Evolutionary conservation across 2,797 vertebrate genomes (phyloP), one percentile per base, ranked within the genome.

Genomic region (Limnodromus scolopaceus): DNA sequence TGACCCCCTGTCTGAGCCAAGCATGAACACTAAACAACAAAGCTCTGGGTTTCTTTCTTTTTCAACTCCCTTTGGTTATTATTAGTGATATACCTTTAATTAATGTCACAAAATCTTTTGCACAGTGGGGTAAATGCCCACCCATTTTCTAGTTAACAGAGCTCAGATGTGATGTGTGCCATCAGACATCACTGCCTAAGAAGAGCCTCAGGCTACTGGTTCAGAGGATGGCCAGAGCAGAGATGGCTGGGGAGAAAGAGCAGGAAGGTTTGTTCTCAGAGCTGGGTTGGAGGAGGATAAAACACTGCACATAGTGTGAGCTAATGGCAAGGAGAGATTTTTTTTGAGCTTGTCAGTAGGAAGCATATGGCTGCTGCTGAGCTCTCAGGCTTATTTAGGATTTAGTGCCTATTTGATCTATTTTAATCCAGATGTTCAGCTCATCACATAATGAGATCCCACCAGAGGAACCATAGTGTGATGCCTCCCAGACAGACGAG

Each of bases 391-490:
- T 96, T 96, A 96, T 96, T 97, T 96, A 95, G 96, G 96, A 95
- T 95, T 97, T 97, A 97, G 85, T 63, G 85, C 20, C 92, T 90
- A 79, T 94, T 95, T 95, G 95, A 96, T 93, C 95, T 94, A 79
- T 93, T 96, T 96, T 92, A 96, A 95, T 96, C 95, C 96, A 96
- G 92, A 95, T 96, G 94, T 96, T 97, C 93, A 81, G 83, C 88
- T 95, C 94, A 79, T 96, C 93, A 82, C 80, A 69, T 96, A 96
- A 96, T 63, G 88, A 96, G 96, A 97, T 96, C 92, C 94, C 93
- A 95, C 93, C 90, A 93, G 74, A 63, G 69, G 80, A 92, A 46
- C 63, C 4, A 0, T 27, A 25, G 23, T 19, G 36, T 48, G 80
- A 18, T 71, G 92, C 76, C 83, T 88, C 72, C 83, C 80, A 36